Conservation (phyloP, 35 echinoderm and acorn worm genomes). For the Ptychodera flava region DNA sequence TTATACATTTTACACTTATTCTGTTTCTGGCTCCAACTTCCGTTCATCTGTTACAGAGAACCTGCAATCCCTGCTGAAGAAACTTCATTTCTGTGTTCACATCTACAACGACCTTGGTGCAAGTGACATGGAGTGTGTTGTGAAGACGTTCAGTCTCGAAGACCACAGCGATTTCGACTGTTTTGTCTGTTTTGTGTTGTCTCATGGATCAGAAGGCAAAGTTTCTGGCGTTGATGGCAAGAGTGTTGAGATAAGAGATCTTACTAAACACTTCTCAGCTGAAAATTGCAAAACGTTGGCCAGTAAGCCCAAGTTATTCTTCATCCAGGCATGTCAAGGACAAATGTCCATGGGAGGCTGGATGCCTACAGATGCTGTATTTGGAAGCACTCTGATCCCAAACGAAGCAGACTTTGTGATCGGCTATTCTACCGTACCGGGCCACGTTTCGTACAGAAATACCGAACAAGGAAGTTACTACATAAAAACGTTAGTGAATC, state of each 20-base stretch:
- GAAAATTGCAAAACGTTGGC: constrained; percentile 19
- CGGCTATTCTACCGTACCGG: constrained; percentile 14
- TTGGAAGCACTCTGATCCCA: background rate
- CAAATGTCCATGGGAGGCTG: background rate
- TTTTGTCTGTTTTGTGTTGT: background rate
- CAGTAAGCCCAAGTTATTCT: constrained; percentile 52
- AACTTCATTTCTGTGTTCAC: background rate
- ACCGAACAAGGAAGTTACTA: background rate
- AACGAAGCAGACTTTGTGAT: constrained; percentile 1
- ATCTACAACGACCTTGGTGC: background rate
- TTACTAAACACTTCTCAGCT: constrained; percentile 11
- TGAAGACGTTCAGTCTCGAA: background rate
- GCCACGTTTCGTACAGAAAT: background rate
- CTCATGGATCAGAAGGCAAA: background rate
- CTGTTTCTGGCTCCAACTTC: background rate
- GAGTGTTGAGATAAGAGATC: background rate
- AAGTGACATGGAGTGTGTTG: background rate
- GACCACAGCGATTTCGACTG: background rate
- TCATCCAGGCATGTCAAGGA: constrained; percentile 50
- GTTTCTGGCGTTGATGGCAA: background rate
- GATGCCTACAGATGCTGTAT: background rate
- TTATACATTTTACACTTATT: background rate
- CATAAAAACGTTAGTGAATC: background rate
- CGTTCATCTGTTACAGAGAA: background rate
- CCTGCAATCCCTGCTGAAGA: background rate